phyloP scores from a whole-genome alignment of 2,113 vertebrate species.

The Ardeotis arabs region DNA sequence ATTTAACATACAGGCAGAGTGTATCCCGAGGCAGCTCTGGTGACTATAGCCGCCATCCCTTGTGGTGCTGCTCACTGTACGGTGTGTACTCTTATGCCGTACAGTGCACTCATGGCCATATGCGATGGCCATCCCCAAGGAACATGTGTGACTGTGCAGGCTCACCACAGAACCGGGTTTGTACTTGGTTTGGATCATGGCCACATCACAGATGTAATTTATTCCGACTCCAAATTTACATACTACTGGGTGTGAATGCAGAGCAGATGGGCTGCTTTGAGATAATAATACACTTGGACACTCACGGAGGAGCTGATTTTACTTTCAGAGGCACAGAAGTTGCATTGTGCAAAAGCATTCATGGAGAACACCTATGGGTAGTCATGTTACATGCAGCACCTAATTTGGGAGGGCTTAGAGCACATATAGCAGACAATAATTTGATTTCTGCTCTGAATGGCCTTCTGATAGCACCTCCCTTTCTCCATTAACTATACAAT shows the following conservation, averaged over 20 bases:
- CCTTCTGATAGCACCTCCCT: neutral
- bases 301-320: neutral
- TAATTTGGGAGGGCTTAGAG: neutral
- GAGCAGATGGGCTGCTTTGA: neutral
- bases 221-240: neutral
- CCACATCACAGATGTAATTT: neutral
- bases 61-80: accelerated
- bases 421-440: neutral
- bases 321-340: neutral
- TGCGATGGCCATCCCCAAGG: neutral
- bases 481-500: neutral
- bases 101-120: accelerated
- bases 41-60: neutral
- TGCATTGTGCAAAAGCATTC: neutral
- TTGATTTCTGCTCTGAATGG: neutral
- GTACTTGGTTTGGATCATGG: neutral
- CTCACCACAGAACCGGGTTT: neutral
- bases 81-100: neutral
- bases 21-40: neutral
- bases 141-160: neutral
- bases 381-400: neutral
- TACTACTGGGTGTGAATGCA: neutral
- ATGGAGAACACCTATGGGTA: neutral
- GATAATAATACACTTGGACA: neutral
- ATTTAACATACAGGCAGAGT: neutral